A percentile compares a stretch with the other conserved stretches of the same genome.
These are phyloP conservation scores for Gallinago undulata DNA, from an alignment of 2,113 vertebrate genomes.

Conservation along the genomic window DNA sequence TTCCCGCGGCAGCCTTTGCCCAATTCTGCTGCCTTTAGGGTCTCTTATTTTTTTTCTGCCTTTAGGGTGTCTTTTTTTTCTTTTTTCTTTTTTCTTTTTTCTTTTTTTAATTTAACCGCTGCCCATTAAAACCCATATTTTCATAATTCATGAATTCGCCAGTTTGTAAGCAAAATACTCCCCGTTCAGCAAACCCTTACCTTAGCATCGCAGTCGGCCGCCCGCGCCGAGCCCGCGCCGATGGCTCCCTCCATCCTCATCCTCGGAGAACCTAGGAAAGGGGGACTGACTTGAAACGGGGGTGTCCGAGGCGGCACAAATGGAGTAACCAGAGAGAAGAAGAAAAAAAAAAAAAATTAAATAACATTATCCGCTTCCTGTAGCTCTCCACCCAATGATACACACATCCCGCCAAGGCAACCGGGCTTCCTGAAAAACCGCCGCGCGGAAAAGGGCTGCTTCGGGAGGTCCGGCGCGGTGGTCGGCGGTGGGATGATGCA, in stretches of 20 bases:
- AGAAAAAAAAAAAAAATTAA: not conserved
- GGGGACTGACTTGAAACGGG: not conserved
- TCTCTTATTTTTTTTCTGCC: too few relatives aligned
- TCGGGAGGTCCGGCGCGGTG: not conserved
- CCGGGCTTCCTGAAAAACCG: constrained; percentile 9
- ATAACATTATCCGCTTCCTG: constrained; percentile 19
- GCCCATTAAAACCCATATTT: too few relatives aligned
- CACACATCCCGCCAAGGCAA: constrained; percentile 16
- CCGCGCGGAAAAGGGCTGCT: not conserved
- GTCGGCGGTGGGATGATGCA: not conserved
- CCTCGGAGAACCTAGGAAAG: not conserved
- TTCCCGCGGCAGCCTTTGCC: not conserved
- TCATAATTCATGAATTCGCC: too few relatives aligned
- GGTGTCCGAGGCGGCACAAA: not conserved
- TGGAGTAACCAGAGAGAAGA: not conserved
- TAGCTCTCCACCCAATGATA: constrained; percentile 48
- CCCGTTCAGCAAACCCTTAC: not conserved
- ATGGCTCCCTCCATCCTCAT: not conserved
- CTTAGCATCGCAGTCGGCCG: not conserved
- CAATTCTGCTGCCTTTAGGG: not conserved
- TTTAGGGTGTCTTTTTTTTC: not conserved
- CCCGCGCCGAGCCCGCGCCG: not conserved
- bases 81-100: too few relatives aligned
- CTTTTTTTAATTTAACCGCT: not conserved
- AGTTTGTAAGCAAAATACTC: not conserved